Conservation (phyloP, 2,888 invertebrate genomes). For the Morpho helenor region DNA sequence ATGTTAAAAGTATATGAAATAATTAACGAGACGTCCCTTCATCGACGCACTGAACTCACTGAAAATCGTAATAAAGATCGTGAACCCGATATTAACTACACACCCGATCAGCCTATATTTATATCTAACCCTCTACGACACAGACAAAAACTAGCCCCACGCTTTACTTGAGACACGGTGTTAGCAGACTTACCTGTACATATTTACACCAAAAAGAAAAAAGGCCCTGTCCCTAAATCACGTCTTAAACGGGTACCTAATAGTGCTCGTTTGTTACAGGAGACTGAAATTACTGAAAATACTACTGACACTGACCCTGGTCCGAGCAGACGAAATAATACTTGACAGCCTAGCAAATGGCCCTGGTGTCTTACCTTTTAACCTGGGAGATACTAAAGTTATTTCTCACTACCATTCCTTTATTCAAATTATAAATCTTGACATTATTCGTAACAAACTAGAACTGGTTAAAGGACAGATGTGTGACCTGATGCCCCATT, state of each 20-base stretch:
- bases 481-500: not conserved
- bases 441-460: not conserved
- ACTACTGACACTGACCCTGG: no score
- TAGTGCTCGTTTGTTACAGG: not conserved
- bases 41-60: constrained; percentile 17
- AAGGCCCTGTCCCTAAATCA: constrained; percentile 4
- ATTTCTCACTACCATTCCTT: not conserved
- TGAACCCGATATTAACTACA: constrained; percentile 21
- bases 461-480: not conserved
- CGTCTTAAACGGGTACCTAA: constrained; percentile 3
- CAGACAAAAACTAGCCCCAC: constrained; percentile 19
- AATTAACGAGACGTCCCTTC: constrained; percentile 23
- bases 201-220: constrained; percentile 1
- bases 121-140: constrained; percentile 14
- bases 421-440: not conserved
- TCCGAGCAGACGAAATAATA: no score
- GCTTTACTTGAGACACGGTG: constrained; percentile 4
- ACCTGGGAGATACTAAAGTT: not conserved
- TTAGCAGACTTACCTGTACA: constrained; percentile 5
- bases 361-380: not conserved
- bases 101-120: constrained; percentile 16
- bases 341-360: no score
- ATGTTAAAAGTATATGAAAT: constrained; percentile 27
- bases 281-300: no score
- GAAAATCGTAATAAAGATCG: constrained; percentile 24